These are phyloP conservation scores for Sitobion miscanthi DNA, from an alignment of 1,140 invertebrate species.

Conservation along the genomic window DNA sequence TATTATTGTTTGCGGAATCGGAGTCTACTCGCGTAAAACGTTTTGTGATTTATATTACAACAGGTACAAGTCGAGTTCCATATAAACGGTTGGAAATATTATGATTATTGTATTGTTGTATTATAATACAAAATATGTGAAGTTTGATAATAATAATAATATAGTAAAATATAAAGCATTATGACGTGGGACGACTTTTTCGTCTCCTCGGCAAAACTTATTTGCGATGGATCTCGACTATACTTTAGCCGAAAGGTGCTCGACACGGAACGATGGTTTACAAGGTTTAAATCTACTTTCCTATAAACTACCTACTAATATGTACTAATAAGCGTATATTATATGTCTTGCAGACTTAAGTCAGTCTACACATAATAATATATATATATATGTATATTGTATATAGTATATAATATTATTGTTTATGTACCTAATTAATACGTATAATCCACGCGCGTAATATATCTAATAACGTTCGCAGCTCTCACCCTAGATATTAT, in stretches of 20 bases:
- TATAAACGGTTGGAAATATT: neutral
- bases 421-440: too few relatives aligned
- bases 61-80: neutral
- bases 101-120: neutral
- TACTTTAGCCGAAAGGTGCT: neutral
- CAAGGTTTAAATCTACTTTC: neutral
- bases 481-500: neutral
- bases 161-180: neutral
- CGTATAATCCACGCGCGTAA: neutral
- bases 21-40: neutral
- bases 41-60: neutral
- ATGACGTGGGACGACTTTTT: neutral
- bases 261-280: neutral
- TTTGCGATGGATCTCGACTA: neutral
- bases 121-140: neutral
- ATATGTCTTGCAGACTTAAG: neutral
- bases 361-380: neutral
- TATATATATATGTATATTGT: neutral
- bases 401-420: neutral
- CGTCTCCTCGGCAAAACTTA: neutral
- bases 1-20: neutral
- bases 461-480: neutral
- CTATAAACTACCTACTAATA: neutral
- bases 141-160: neutral
- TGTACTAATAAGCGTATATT: neutral